phyloP scores from a whole-genome alignment of 2,888 invertebrate genomes.

The Monoplex corrugatus region DNA sequence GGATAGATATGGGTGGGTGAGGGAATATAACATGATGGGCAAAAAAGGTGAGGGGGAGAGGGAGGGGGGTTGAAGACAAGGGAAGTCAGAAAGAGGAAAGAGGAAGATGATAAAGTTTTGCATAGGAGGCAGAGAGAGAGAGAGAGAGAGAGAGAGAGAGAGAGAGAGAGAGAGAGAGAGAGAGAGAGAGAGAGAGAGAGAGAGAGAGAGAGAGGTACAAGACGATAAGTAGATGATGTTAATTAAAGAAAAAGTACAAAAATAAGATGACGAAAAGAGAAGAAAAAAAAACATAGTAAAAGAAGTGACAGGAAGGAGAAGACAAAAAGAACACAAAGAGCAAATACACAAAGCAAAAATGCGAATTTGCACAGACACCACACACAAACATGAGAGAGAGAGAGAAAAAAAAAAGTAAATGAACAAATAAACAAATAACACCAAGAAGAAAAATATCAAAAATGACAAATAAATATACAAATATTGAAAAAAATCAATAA shows the following conservation, averaged over 20 bases:
- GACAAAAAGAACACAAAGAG: background rate
- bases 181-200: background rate
- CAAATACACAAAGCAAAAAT: background rate
- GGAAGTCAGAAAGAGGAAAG: background rate
- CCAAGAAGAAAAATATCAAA: background rate
- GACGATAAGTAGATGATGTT: background rate
- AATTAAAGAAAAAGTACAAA: background rate
- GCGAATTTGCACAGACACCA: background rate
- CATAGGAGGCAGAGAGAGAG: no score
- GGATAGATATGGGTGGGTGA: background rate
- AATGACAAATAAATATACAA: background rate
- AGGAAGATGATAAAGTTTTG: background rate
- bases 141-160: background rate
- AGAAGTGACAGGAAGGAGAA: background rate
- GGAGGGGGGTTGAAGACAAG: background rate
- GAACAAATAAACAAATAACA: background rate
- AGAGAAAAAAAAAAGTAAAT: slow-evolving; percentile 34
- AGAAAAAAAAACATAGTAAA: background rate
- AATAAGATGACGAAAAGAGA: background rate
- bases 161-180: background rate
- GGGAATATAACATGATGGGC: background rate
- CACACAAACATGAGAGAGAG: background rate
- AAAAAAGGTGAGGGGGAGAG: background rate
- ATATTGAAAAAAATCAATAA: no score
- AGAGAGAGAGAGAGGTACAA: background rate